Conservation (phyloP, 2,888 invertebrate genomes). For the Lasius fuliginosus region DNA sequence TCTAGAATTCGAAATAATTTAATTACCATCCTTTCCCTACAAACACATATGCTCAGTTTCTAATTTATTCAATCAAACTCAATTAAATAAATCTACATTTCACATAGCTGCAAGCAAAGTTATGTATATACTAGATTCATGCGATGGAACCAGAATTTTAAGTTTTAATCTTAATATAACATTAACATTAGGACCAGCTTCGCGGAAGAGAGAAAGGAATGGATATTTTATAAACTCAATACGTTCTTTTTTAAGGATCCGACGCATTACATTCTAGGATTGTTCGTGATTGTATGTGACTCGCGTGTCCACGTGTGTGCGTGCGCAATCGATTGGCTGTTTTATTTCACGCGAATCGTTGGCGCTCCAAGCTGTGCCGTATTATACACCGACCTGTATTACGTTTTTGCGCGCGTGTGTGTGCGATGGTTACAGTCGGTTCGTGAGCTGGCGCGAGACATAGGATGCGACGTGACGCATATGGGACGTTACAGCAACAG, state of each 20-base stretch:
- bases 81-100: neutral
- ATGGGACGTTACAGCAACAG: slow-evolving; percentile 58
- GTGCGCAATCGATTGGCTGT: slow-evolving; percentile 66
- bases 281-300: neutral
- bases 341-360: slow-evolving; percentile 67
- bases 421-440: slow-evolving; percentile 10
- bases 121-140: neutral
- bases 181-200: neutral
- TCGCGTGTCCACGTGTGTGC: neutral
- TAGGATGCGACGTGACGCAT: slow-evolving; percentile 46
- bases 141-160: too few relatives aligned
- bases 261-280: neutral
- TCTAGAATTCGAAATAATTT: neutral
- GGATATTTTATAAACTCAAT: neutral
- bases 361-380: slow-evolving; percentile 51
- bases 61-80: neutral
- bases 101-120: neutral
- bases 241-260: neutral
- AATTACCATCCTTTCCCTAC: neutral
- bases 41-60: slow-evolving; percentile 1
- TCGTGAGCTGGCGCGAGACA: slow-evolving; percentile 56
- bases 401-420: slow-evolving; percentile 23
- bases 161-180: neutral
- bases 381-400: slow-evolving; percentile 57
- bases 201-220: neutral